These are phyloP conservation scores for Xanthia togata DNA, from an alignment of 2,888 invertebrate genomes.

Conservation along the genomic window DNA sequence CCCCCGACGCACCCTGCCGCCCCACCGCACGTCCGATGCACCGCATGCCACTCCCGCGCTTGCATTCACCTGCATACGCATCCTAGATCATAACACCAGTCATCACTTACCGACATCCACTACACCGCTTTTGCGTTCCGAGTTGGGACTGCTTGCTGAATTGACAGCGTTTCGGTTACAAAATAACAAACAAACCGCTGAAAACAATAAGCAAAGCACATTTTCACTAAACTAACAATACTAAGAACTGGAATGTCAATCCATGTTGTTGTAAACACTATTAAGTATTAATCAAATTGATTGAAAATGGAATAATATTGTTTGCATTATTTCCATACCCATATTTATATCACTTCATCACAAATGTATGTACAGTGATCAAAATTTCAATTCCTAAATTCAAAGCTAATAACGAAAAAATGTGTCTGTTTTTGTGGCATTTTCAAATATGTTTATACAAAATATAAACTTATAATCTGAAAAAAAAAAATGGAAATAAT, in stretches of 20 bases:
- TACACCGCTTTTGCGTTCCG: constrained; percentile 37
- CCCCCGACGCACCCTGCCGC: constrained; percentile 47
- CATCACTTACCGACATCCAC: constrained; percentile 40
- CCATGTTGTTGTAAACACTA: constrained; percentile 37
- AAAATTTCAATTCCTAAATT: constrained; percentile 2
- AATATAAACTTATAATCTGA: too few relatives aligned
- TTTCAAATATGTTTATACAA: too few relatives aligned
- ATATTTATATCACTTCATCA: background rate
- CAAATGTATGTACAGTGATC: constrained; percentile 17
- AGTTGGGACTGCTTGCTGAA: constrained; percentile 32
- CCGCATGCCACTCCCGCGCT: constrained; percentile 70
- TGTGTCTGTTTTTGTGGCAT: constrained; percentile 42
- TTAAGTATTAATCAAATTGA: constrained; percentile 24
- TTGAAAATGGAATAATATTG: background rate
- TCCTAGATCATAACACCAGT: constrained; percentile 48
- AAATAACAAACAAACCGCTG: constrained; percentile 21
- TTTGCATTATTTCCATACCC: constrained; percentile 21
- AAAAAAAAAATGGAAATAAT: background rate
- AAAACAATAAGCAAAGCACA: constrained; percentile 8
- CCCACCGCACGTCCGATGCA: constrained; percentile 57
- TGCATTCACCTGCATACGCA: constrained; percentile 70
- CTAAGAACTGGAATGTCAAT: constrained; percentile 31
- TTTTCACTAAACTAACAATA: constrained; percentile 15
- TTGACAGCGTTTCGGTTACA: constrained; percentile 32
- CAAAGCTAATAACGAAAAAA: constrained; percentile 36